Evolutionary conservation across 2,797 vertebrate genomes (phyloP), one percentile per base, ranked within the genome.

Genomic region (Sparus aurata): DNA sequence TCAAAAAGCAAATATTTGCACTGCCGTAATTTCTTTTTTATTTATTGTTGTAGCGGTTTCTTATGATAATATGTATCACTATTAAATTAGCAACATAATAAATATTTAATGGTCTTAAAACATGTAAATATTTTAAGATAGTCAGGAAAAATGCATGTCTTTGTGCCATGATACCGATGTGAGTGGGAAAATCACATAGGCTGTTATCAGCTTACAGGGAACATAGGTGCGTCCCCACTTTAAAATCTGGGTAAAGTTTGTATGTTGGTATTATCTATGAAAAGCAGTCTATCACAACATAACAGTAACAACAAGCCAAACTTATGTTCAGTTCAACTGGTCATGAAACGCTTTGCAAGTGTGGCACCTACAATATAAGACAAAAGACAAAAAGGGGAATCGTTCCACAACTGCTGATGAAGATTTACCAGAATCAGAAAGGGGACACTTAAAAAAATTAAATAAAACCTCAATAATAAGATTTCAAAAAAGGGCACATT

Each of bases 321-420:
- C 45, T 8, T 50, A 3, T 30, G 16, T 27, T 75, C 12, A 18
- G 17, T n/a, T 70, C 25, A 69, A 54, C 17, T 73, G 53, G 47
- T 71, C 8, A 53, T 52, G 47, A 75, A 82, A 77, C 3, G 57
- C 53, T 77, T 75, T 54, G 58, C 75, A 87, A 82, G 43, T 79
- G 71, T 66, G 80, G 20, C 86, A 80, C 17, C 87, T 85, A 38
- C 34, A 38, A 9, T 11, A 87, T 58, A 75, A 86, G 81, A 80
- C 65, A 67, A 66, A 3, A 54, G 50, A 79, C 46, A 50, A 18
- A 18, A 1, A 69, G 60, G 20, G 30, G 43, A 75, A 30, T 79
- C 3, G 72, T 61, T 73, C 54, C 63, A 75, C 50, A 75, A 50
- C 4, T 2, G 3, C 70, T 82, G 66, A 45, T 11, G 9, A 2